Evolutionary conservation across 2,113 vertebrate genomes (phyloP).

Genomic region (Tringa solitaria): DNA sequence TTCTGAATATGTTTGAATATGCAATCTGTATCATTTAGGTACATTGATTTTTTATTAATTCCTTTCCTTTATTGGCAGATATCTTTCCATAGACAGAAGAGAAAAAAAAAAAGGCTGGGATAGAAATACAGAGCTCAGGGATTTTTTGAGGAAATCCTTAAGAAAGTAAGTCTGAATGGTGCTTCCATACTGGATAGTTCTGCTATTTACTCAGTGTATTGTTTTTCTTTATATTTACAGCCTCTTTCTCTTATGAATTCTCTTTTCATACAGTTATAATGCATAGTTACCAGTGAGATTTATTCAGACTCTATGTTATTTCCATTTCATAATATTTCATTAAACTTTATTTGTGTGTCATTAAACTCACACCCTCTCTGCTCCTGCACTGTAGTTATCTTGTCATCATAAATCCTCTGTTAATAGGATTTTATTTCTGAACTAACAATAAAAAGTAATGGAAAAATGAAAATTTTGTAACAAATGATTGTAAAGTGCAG

Average conservation of each 20-base stretch:
- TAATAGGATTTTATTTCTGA: constrained; percentile 68
- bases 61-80: neutral
- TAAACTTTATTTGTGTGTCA: constrained; percentile 68
- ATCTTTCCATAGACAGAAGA: neutral
- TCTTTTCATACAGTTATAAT: constrained; percentile 33
- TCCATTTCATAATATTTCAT: constrained; percentile 71
- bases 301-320: constrained; percentile 60
- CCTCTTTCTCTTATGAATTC: neutral
- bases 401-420: constrained; percentile 67
- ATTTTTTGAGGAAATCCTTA: neutral
- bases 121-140: neutral
- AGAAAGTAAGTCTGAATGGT: neutral
- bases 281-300: constrained; percentile 28
- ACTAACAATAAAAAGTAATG: constrained; percentile 69
- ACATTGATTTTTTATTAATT: neutral
- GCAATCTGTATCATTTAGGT: neutral
- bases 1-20: neutral
- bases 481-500: constrained; percentile 58
- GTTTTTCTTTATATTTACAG: constrained; percentile 23
- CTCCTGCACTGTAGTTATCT: constrained; percentile 54
- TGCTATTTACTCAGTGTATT: neutral
- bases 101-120: neutral
- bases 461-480: constrained; percentile 65
- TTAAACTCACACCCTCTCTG: constrained; percentile 33
- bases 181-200: neutral